These are phyloP conservation scores for Orgyia antiqua DNA, from an alignment of 2,888 invertebrate species.

Conservation along the genomic window DNA sequence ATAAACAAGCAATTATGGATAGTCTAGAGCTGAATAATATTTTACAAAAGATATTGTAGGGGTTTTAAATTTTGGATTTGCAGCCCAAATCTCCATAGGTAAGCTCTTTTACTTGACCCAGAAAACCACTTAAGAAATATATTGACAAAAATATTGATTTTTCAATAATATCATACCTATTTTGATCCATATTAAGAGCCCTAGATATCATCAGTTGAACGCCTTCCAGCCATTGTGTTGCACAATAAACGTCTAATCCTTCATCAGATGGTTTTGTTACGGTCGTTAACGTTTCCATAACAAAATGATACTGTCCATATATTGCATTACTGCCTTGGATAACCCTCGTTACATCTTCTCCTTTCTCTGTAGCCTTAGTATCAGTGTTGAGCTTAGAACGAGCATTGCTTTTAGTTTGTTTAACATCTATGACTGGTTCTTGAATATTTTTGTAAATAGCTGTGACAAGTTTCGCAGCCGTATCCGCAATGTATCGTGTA, in stretches of 20 bases:
- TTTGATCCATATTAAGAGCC: slow-evolving; percentile 74
- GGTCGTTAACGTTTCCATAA: slow-evolving; percentile 83
- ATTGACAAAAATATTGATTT: no score
- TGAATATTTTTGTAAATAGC: slow-evolving; percentile 65
- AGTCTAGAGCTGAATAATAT: no score
- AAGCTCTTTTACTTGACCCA: no score
- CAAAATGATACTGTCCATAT: slow-evolving; percentile 83
- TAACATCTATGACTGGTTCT: slow-evolving; percentile 40
- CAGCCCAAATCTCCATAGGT: no score
- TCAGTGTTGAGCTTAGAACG: slow-evolving; percentile 23
- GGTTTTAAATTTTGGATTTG: no score
- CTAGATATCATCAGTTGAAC: slow-evolving; percentile 72
- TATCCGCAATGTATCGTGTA: slow-evolving; percentile 66
- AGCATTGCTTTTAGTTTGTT: slow-evolving; percentile 28
- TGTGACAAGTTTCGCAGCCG: slow-evolving; percentile 75
- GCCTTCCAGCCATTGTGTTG: slow-evolving; percentile 79
- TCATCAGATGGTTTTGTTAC: slow-evolving; percentile 83
- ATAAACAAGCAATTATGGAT: no score
- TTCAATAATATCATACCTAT: slow-evolving; percentile 77
- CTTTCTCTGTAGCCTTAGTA: slow-evolving; percentile 35
- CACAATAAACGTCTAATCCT: slow-evolving; percentile 79
- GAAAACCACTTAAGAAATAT: no score
- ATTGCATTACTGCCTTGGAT: slow-evolving; percentile 70
- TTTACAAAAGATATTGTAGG: no score
- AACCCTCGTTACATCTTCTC: slow-evolving; percentile 49